These are phyloP conservation scores for Xestia xanthographa DNA, from an alignment of 2,888 invertebrate genomes.

Conservation along the genomic window DNA sequence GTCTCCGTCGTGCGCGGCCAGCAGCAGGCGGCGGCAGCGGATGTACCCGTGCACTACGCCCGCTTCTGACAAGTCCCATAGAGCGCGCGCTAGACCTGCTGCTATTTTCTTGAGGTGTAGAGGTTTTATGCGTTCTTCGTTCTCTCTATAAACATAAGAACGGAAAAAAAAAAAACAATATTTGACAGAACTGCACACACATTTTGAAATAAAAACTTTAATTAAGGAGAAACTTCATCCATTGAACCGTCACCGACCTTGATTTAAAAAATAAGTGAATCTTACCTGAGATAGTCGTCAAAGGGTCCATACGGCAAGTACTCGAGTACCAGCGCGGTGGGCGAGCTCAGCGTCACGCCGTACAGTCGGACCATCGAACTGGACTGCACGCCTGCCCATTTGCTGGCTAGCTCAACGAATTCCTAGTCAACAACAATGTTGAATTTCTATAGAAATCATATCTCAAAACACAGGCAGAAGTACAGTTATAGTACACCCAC, in stretches of 20 bases:
- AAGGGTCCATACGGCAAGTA: slow-evolving; percentile 94
- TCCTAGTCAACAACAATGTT: slow-evolving; percentile 88
- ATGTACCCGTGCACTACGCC: slow-evolving; percentile 96
- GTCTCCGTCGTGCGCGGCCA: slow-evolving; percentile 93
- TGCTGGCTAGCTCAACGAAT: slow-evolving; percentile 94
- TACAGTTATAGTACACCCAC: not conserved
- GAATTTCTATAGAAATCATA: not conserved
- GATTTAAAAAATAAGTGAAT: not conserved
- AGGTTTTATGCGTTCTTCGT: slow-evolving; percentile 88
- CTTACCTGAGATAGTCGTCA: slow-evolving; percentile 92
- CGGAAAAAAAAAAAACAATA: not conserved
- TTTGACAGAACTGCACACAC: not conserved
- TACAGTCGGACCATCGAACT: slow-evolving; percentile 94
- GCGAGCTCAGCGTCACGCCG: slow-evolving; percentile 94
- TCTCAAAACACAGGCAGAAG: not conserved
- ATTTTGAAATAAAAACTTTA: not conserved
- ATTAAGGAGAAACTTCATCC: not conserved
- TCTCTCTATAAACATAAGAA: slow-evolving; percentile 61
- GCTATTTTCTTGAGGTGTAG: slow-evolving; percentile 95
- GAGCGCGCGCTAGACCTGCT: slow-evolving; percentile 95
- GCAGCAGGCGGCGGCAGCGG: slow-evolving; percentile 95
- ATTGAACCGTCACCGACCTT: not conserved
- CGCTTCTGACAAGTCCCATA: slow-evolving; percentile 96
- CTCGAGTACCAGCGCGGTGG: slow-evolving; percentile 95
- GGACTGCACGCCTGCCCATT: slow-evolving; percentile 95